Evolutionary conservation across 2,113 vertebrate species (phyloP).

Genomic region (Geococcyx californianus): DNA sequence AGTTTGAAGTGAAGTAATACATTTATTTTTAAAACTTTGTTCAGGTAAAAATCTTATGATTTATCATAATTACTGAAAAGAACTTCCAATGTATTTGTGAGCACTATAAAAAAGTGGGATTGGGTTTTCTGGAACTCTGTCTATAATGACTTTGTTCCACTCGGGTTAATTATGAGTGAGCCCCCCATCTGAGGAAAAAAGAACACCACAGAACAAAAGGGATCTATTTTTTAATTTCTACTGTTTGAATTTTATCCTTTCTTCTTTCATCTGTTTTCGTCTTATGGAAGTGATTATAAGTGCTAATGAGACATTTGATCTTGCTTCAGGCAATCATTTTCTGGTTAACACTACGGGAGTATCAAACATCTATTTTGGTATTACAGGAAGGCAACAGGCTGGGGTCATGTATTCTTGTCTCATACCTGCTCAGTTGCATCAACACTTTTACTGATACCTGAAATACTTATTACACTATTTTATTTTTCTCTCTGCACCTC

Average conservation of each 20-base stretch:
- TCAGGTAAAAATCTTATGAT: background rate
- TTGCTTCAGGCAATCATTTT: constrained; percentile 54
- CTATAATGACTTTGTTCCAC: constrained; percentile 2
- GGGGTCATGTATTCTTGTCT: background rate
- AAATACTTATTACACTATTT: constrained; percentile 31
- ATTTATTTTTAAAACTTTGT: background rate
- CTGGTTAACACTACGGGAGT: constrained; percentile 24
- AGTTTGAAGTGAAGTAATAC: background rate
- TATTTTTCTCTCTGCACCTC: constrained; percentile 54
- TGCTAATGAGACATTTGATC: constrained; percentile 66
- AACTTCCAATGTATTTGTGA: background rate
- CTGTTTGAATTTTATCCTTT: constrained; percentile 32
- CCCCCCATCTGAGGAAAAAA: background rate
- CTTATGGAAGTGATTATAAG: constrained; percentile 62
- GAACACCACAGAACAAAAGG: background rate
- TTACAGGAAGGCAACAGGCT: background rate
- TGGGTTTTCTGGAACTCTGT: background rate
- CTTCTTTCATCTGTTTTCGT: constrained; percentile 55
- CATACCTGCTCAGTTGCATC: background rate
- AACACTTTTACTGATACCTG: constrained; percentile 45
- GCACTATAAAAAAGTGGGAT: background rate
- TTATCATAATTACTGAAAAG: background rate
- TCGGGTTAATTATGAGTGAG: constrained; percentile 21
- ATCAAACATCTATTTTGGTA: constrained; percentile 17
- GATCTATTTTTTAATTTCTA: background rate